Evolutionary conservation across 2,113 vertebrate genomes (phyloP), one percentile per base, ranked within the genome.

Genomic region (Mungos mungo): DNA sequence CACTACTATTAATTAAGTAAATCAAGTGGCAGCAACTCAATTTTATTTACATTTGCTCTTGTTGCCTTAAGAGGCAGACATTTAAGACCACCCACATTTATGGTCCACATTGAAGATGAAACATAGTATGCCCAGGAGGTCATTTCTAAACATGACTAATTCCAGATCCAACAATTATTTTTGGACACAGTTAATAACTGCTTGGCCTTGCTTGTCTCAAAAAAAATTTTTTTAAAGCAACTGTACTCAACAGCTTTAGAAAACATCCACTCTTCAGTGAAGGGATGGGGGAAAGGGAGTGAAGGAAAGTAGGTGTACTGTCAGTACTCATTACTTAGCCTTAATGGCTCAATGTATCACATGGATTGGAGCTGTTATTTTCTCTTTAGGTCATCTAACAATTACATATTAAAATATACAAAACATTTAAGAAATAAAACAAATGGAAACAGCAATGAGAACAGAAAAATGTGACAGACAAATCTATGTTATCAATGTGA

Each of bases 141-240:
- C 9, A 77, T 60, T 83, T 95, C 63, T 88, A 83, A 27, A 88
- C 25, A 80, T 8, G 45, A 85, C 33, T 84, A 52, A 92, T 50
- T 81, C 15, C 27, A 96, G 27, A 86, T 79, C 50, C 35, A 92
- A 41, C 57, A 86, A 60, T 96, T 90, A 85, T 83, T 85, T 85
- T 16, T 76, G 79, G 29, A 57, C 6, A 66, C 23, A 84, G 21
- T 45, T 94, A 96, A 66, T 52, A 66, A 94, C 47, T 71, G 25
- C 65, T 65, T 77, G 38, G 41, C 38, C n/a, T 79, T 84, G 31
- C 18, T n/a, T 19, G 23, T 41, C 65, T 41, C 41, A 41, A 41
- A 41, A 41, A 41, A 41, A 41, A 41, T 5, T 25, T 91, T 80
- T 89, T 45, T 25, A 21, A 94, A 93, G 33, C 65, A 89, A 85